Evolutionary conservation across 2,113 vertebrate species (phyloP).

Genomic region (Geothlypis trichas): DNA sequence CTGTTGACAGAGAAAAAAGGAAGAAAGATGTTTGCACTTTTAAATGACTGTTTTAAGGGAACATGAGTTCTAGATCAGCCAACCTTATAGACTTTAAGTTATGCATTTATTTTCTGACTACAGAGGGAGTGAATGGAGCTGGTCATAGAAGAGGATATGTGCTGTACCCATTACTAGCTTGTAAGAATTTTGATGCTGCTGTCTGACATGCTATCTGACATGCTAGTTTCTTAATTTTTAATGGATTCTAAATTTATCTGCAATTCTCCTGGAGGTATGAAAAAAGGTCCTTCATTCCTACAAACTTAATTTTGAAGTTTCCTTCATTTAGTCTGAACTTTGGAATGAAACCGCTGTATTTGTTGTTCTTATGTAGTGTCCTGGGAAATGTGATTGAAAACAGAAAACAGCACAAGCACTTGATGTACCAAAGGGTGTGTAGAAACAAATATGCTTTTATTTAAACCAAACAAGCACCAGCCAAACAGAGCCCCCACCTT

Average conservation of each 20-base stretch:
- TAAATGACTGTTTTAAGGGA: background rate
- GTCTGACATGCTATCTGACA: background rate
- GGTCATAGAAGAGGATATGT: accelerated
- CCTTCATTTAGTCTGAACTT: background rate
- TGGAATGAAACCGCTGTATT: accelerated
- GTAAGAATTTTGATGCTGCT: background rate
- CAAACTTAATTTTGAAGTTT: background rate
- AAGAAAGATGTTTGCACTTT: background rate
- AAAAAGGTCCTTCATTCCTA: background rate
- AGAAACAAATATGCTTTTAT: background rate
- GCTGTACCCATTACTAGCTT: background rate
- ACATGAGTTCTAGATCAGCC: background rate
- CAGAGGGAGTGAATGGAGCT: background rate
- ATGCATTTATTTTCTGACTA: background rate
- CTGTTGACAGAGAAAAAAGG: background rate
- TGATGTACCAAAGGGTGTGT: background rate
- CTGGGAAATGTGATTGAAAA: background rate
- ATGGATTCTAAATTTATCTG: background rate
- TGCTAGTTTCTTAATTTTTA: background rate
- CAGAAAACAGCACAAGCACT: background rate
- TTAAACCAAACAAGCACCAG: background rate
- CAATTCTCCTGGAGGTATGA: background rate
- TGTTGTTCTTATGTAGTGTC: background rate
- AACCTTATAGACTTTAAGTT: background rate
- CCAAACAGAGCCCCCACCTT: background rate